phyloP scores from a whole-genome alignment of 2,113 vertebrate species.

The Columba janthina region DNA sequence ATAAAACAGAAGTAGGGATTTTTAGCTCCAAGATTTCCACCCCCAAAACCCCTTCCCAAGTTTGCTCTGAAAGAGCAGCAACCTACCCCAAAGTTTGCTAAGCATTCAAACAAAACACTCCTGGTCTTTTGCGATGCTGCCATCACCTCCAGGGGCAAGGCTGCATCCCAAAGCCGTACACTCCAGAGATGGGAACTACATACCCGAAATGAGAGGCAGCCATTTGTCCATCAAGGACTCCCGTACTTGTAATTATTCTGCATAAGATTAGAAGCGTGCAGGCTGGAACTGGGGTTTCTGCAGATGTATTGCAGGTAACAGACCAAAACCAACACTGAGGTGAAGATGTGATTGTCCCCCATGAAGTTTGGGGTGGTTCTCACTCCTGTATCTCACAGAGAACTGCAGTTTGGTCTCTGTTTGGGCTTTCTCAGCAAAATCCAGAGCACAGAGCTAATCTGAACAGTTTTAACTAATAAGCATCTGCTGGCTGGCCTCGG shows the following conservation, averaged over 20 bases:
- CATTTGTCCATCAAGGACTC: background rate
- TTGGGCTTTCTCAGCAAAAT: slow-evolving; percentile 12
- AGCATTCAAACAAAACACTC: background rate
- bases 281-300: background rate
- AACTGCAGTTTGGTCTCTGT: background rate
- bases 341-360: background rate
- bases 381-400: background rate
- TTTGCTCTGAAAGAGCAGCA: background rate
- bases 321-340: background rate
- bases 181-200: background rate
- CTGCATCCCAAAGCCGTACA: rapidly evolving
- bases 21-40: background rate
- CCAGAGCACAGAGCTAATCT: background rate
- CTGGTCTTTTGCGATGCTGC: background rate
- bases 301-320: rapidly evolving
- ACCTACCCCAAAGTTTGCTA: background rate
- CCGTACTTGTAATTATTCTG: background rate
- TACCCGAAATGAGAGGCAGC: background rate
- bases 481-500: background rate
- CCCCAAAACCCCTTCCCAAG: background rate
- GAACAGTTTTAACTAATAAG: slow-evolving; percentile 22
- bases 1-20: background rate
- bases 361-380: background rate
- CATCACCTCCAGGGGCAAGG: background rate
- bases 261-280: background rate